phyloP scores from a whole-genome alignment of 2,113 vertebrate species.

The Vanacampus margaritifer region DNA sequence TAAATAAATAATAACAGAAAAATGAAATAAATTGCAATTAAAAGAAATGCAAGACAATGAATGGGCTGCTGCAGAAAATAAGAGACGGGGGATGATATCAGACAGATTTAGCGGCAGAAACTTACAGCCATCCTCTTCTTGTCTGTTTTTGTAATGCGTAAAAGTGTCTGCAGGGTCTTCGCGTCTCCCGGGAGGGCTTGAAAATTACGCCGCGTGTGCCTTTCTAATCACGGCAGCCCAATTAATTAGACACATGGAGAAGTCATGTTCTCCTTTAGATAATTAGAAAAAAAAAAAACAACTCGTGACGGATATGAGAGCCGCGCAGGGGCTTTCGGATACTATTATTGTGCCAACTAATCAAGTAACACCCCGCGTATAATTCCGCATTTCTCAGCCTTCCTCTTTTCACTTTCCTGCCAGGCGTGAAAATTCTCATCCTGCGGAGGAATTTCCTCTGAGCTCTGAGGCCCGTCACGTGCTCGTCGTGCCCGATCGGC shows the following conservation, averaged over 20 bases:
- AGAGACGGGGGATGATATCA: background rate
- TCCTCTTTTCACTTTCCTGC: slow-evolving; percentile 31
- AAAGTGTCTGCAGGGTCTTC: slow-evolving; percentile 45
- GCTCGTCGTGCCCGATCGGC: slow-evolving; percentile 52
- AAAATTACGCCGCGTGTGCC: slow-evolving; percentile 63
- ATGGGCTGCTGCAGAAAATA: background rate
- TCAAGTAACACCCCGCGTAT: background rate
- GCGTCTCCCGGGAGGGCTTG: slow-evolving; percentile 43
- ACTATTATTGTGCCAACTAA: background rate
- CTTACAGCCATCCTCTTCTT: background rate
- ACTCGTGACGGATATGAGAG: slow-evolving; percentile 4
- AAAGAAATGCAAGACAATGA: background rate
- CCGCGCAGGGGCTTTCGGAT: slow-evolving; percentile 22
- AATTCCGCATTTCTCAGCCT: slow-evolving; percentile 26
- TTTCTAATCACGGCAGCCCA: slow-evolving; percentile 68
- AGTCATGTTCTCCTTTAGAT: slow-evolving; percentile 61
- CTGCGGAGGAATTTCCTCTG: slow-evolving; percentile 60
- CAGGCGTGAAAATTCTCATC: slow-evolving; percentile 41
- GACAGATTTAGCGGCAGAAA: background rate
- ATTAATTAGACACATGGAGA: slow-evolving; percentile 66
- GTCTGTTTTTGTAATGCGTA: slow-evolving; percentile 27
- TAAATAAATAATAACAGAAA: too few relatives aligned
- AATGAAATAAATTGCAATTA: too few relatives aligned
- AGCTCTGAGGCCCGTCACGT: slow-evolving; percentile 64
- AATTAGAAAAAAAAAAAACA: slow-evolving; percentile 62